Conservation (phyloP, 2,113 vertebrate species). For the Muntiacus reevesi region DNA sequence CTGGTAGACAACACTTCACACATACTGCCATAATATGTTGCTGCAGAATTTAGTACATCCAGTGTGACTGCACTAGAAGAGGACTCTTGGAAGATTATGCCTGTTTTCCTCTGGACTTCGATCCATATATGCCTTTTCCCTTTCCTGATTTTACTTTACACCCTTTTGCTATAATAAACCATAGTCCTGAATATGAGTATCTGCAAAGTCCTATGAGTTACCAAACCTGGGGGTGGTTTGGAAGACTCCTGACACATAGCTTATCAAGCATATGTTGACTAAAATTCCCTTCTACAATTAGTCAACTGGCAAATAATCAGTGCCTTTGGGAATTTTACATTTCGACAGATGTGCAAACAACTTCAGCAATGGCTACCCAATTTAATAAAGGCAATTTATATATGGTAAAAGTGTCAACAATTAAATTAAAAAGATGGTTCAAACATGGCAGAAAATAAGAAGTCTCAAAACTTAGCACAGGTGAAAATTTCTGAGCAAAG, state of each 20-base stretch:
- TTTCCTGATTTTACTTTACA: not conserved
- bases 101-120: not conserved
- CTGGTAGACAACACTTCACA: not conserved
- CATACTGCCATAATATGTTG: not conserved
- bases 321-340: not conserved
- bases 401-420: not conserved
- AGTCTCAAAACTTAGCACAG: not conserved
- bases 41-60: not conserved
- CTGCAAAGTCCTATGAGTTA: not conserved
- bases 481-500: not conserved
- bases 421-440: not conserved
- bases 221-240: not conserved
- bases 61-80: not conserved
- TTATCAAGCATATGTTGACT: not conserved
- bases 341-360: not conserved
- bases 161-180: not conserved
- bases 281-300: not conserved
- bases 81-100: not conserved
- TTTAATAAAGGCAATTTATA: not conserved
- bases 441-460: constrained; percentile 22
- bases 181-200: not conserved
- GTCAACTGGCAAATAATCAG: not conserved
- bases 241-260: not conserved
- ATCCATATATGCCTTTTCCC: not conserved
- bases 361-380: not conserved